Conservation (phyloP, 2,113 vertebrate species). For the Gnathonemus longibarbis region DNA sequence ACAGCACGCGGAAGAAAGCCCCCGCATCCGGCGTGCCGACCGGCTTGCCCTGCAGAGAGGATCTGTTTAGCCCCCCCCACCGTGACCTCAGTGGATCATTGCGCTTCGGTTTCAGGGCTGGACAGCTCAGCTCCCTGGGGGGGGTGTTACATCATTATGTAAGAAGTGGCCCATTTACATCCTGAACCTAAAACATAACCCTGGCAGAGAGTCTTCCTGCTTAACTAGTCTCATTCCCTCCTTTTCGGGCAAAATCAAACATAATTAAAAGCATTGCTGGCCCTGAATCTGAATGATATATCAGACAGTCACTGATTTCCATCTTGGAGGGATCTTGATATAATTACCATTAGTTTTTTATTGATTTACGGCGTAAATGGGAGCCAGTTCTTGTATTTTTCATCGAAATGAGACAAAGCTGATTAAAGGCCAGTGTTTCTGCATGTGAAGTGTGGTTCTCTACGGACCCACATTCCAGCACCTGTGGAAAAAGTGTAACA, state of each 20-base stretch:
- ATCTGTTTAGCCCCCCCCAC: background rate
- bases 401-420: background rate
- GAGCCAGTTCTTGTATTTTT: background rate
- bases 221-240: background rate
- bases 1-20: conserved; percentile 86
- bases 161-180: background rate
- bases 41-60: conserved; percentile 78
- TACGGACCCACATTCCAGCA: background rate
- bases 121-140: background rate
- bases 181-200: background rate
- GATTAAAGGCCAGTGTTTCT: background rate
- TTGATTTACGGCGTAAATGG: background rate
- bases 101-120: background rate
- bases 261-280: background rate
- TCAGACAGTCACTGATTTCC: background rate
- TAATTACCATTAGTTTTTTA: background rate
- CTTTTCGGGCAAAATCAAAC: background rate
- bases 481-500: background rate
- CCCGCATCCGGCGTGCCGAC: conserved; percentile 90
- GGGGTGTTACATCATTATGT: background rate
- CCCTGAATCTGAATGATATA: background rate
- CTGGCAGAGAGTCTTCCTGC: background rate
- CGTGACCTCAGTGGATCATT: background rate
- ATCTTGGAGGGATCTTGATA: background rate
- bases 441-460: background rate